phyloP scores from a whole-genome alignment of 2,113 vertebrate genomes.

The Anser cygnoides region DNA sequence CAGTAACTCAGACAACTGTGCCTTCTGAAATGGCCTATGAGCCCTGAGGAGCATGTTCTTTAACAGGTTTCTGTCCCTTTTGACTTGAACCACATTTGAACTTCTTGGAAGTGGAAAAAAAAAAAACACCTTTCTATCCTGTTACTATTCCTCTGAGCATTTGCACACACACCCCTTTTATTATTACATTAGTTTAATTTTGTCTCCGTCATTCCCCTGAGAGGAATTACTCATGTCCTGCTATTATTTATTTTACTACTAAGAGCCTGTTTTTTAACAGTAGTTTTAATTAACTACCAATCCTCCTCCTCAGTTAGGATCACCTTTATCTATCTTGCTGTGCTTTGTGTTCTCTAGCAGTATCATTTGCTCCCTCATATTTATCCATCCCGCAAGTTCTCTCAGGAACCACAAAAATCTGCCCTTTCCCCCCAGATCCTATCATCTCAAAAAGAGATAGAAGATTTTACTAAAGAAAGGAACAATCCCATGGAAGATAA shows the following conservation, averaged over 20 bases:
- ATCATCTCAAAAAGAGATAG: neutral
- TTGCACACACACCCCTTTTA: neutral
- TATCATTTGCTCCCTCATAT: neutral
- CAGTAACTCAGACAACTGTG: neutral
- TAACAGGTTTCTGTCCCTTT: neutral
- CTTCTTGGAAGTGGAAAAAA: neutral
- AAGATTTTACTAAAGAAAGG: neutral
- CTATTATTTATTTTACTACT: slow-evolving; percentile 53
- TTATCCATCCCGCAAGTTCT: neutral
- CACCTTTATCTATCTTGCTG: slow-evolving; percentile 22
- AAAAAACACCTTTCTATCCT: neutral
- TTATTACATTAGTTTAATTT: slow-evolving; percentile 51
- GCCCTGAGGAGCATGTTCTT: fast-evolving
- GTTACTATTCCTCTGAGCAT: slow-evolving; percentile 26
- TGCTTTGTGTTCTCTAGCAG: neutral
- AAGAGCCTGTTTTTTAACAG: slow-evolving; percentile 25
- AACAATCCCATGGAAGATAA: neutral
- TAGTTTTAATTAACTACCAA: slow-evolving; percentile 55
- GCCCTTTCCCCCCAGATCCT: neutral
- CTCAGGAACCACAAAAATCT: neutral
- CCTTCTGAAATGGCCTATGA: neutral
- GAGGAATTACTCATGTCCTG: slow-evolving; percentile 54
- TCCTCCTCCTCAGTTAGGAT: slow-evolving; percentile 41
- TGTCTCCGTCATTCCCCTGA: neutral
- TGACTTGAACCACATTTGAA: slow-evolving; percentile 39